Conservation (phyloP, 2,797 vertebrate species). For the Lophius americanus region DNA sequence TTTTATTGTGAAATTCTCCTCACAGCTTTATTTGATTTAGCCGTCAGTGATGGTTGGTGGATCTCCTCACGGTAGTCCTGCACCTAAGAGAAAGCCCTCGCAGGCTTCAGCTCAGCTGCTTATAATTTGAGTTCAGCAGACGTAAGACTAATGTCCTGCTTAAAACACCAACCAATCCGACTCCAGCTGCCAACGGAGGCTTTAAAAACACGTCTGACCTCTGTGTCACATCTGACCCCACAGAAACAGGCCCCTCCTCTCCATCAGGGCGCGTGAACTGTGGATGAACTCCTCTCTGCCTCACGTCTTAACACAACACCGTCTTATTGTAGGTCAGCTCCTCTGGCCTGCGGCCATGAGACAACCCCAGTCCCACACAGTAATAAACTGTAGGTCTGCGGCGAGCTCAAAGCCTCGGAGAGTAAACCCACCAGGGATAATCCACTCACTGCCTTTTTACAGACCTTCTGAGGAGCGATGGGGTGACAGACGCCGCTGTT, state of each 20-base stretch:
- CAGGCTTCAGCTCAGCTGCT: no score
- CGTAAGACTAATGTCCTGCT: not conserved
- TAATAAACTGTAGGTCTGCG: conserved; percentile 34
- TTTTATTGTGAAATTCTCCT: not conserved
- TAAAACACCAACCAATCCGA: not conserved
- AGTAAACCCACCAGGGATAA: conserved; percentile 62
- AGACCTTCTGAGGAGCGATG: conserved; percentile 18
- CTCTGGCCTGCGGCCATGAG: conserved; percentile 41
- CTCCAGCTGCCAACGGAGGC: not conserved
- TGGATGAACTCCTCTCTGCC: conserved; percentile 12
- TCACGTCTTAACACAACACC: not conserved
- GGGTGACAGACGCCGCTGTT: conserved; percentile 11
- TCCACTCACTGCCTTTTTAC: conserved; percentile 52
- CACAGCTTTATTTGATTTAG: no score
- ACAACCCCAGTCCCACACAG: conserved; percentile 34
- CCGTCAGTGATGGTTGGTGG: not conserved
- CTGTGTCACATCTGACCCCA: not conserved
- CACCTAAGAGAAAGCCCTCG: not conserved
- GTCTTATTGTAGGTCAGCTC: conserved; percentile 48
- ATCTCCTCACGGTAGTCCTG: no score
- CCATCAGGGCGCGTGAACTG: conserved; percentile 18
- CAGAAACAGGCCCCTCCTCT: conserved; percentile 28
- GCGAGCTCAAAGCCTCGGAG: conserved; percentile 60
- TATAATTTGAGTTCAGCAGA: not conserved
- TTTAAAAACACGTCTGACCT: conserved; percentile 4